Percentiles rank a stretch among this genome's conserved stretches.
Conservation (phyloP, 2,888 invertebrate genomes). For the Cephalotes varians region DNA sequence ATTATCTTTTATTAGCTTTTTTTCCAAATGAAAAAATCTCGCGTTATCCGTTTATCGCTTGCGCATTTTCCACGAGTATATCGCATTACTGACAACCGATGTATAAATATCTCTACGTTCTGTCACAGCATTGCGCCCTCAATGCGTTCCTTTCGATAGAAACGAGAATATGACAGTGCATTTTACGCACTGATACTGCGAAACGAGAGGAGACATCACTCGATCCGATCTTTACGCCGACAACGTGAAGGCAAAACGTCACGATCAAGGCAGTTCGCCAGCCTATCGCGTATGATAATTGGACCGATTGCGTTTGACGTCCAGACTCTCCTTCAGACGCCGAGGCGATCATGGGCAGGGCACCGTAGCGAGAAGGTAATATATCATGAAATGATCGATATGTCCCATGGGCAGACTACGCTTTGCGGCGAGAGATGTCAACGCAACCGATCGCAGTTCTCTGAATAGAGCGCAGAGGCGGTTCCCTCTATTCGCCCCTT, state of each 20-base stretch:
- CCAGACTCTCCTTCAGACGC: slow-evolving; percentile 25
- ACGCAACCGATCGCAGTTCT: slow-evolving; percentile 59
- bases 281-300: slow-evolving; percentile 50
- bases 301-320: slow-evolving; percentile 48
- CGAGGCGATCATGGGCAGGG: slow-evolving; percentile 28
- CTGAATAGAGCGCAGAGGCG: slow-evolving; percentile 58
- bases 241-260: slow-evolving; percentile 27
- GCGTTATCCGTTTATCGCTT: not conserved
- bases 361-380: slow-evolving; percentile 22
- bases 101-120: not conserved
- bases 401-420: slow-evolving; percentile 30
- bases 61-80: not conserved
- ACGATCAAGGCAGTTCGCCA: slow-evolving; percentile 13
- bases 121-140: not conserved
- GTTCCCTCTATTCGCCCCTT: not conserved
- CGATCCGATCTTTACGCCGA: not conserved
- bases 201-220: not conserved
- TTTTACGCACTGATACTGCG: not conserved
- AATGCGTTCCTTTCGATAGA: not conserved
- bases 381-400: slow-evolving; percentile 59
- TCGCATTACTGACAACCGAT: slow-evolving; percentile 12
- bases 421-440: slow-evolving; percentile 47
- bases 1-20: not conserved
- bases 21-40: not conserved
- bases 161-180: not conserved